phyloP scores from a whole-genome alignment of 2,113 vertebrate species.

The Channa argus region DNA sequence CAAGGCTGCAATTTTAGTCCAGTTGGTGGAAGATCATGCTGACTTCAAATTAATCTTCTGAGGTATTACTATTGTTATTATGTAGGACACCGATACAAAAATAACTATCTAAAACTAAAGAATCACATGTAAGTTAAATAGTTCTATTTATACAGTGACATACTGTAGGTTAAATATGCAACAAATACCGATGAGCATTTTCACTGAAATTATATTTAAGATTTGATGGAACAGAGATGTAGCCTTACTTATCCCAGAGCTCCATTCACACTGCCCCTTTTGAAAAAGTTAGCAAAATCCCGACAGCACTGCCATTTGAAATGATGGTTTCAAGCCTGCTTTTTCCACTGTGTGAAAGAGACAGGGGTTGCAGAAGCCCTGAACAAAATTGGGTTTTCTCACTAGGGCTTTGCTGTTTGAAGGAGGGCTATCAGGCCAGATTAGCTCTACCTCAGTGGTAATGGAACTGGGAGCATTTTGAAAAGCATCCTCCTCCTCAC shows the following conservation, averaged over 20 bases:
- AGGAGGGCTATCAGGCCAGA: slow-evolving; percentile 74
- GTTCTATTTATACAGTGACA: too few relatives aligned
- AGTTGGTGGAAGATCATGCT: too few relatives aligned
- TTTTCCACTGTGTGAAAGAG: slow-evolving; percentile 43
- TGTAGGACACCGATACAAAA: not conserved
- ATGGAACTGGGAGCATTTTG: slow-evolving; percentile 71
- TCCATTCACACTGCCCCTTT: slow-evolving; percentile 14
- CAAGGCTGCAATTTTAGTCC: too few relatives aligned
- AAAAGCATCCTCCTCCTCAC: slow-evolving; percentile 54
- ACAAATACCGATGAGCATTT: too few relatives aligned
- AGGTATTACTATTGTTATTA: too few relatives aligned
- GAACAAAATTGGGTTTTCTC: slow-evolving; percentile 74
- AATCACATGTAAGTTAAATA: not conserved
- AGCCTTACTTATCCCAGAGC: slow-evolving; percentile 6
- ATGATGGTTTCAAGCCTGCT: slow-evolving; percentile 54
- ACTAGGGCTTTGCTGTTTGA: slow-evolving; percentile 76
- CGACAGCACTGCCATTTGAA: slow-evolving; percentile 35
- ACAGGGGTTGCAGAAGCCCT: slow-evolving; percentile 52
- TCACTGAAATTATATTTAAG: not conserved
- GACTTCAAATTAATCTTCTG: too few relatives aligned
- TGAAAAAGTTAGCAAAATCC: slow-evolving; percentile 20
- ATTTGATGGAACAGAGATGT: not conserved
- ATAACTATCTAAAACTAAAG: not conserved
- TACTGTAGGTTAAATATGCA: too few relatives aligned
- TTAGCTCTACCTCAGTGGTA: slow-evolving; percentile 72